phyloP scores from a whole-genome alignment of 2,797 vertebrate species.

The Cossypha niveicapilla region DNA sequence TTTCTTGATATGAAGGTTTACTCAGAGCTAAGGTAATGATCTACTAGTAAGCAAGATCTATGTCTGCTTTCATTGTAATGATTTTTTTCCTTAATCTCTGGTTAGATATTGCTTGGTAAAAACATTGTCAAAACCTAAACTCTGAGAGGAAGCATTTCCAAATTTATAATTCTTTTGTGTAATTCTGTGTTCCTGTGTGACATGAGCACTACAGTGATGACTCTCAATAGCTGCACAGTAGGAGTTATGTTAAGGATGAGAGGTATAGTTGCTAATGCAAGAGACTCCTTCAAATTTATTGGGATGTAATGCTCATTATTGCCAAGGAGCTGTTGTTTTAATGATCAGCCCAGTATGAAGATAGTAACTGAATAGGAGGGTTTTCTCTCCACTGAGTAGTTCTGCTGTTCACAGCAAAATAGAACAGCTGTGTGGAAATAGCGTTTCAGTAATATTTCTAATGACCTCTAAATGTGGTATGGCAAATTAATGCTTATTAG shows the following conservation, averaged over 20 bases:
- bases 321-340: neutral
- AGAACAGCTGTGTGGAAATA: neutral
- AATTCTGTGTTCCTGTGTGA: neutral
- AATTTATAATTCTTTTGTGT: neutral
- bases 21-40: no score
- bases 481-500: neutral
- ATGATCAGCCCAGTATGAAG: fast-evolving
- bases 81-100: neutral
- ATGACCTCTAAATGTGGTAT: fast-evolving
- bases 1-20: neutral
- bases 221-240: neutral
- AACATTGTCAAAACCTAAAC: neutral
- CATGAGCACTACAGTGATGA: fast-evolving
- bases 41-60: neutral
- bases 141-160: neutral
- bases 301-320: neutral
- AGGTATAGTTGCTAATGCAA: neutral
- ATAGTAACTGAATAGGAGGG: neutral
- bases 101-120: neutral
- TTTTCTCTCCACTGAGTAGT: neutral
- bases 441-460: neutral
- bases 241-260: neutral
- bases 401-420: neutral
- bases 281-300: neutral
- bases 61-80: neutral